These are phyloP conservation scores for Pseudobourletiella spinata DNA, from an alignment of 1,140 invertebrate species.

Conservation along the genomic window DNA sequence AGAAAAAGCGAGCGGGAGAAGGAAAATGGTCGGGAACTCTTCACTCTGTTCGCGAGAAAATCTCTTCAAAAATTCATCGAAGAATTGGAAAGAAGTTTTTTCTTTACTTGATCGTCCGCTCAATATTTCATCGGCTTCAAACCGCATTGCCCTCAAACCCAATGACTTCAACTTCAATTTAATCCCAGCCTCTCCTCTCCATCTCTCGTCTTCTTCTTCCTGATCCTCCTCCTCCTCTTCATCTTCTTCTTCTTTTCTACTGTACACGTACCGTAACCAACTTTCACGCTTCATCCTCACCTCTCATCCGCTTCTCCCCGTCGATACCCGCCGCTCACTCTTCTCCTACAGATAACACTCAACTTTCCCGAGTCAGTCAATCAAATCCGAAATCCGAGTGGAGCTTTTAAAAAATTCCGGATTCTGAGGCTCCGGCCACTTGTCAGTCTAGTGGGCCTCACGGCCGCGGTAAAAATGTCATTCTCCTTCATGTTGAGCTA, in stretches of 20 bases:
- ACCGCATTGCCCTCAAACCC: slow-evolving; percentile 31
- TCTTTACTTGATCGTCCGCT: slow-evolving; percentile 32
- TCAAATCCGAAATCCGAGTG: no score
- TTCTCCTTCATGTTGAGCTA: no score
- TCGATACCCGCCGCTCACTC: no score
- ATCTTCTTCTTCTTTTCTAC: not conserved
- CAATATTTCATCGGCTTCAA: slow-evolving; percentile 35
- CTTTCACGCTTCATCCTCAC: no score
- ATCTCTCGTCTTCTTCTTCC: not conserved
- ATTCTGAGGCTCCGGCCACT: no score
- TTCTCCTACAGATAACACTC: no score
- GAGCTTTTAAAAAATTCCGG: no score
- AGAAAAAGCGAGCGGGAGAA: not conserved
- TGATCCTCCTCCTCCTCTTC: not conserved
- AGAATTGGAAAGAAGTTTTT: slow-evolving; percentile 29
- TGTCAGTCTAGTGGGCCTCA: no score
- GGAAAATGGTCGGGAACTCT: not conserved
- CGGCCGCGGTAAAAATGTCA: no score
- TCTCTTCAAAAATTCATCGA: slow-evolving; percentile 32
- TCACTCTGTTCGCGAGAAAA: slow-evolving; percentile 19
- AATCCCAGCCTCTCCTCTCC: not conserved
- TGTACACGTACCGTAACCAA: no score
- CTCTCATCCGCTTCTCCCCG: no score
- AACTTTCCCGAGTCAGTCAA: no score
- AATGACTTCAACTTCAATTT: slow-evolving; percentile 8